These are phyloP conservation scores for Limanda limanda DNA, from an alignment of 2,113 vertebrate species.

Conservation along the genomic window DNA sequence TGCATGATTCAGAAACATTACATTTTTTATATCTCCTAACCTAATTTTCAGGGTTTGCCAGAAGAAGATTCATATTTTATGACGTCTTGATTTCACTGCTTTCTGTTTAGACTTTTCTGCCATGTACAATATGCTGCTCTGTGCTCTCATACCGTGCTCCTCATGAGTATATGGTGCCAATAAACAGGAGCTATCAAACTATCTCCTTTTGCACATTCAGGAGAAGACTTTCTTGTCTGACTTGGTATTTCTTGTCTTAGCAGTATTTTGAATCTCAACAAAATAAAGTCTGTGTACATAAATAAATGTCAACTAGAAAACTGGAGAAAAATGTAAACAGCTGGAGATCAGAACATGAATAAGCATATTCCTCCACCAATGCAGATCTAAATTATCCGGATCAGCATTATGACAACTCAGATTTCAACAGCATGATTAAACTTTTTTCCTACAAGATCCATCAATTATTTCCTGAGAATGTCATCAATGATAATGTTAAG, in stretches of 20 bases:
- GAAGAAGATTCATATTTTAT: neutral
- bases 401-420: neutral
- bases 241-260: neutral
- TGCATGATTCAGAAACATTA: constrained; percentile 5
- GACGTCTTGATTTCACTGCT: neutral
- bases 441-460: neutral
- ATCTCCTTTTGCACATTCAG: neutral
- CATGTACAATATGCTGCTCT: neutral
- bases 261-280: neutral
- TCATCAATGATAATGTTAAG: neutral
- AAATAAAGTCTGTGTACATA: constrained; percentile 10
- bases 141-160: neutral
- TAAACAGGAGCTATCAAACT: neutral
- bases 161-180: neutral
- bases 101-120: neutral
- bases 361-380: neutral
- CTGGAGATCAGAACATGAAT: constrained; percentile 11
- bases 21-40: neutral
- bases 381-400: neutral
- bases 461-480: neutral
- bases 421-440: neutral
- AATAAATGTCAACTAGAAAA: constrained; percentile 20
- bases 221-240: neutral
- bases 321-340: constrained; percentile 37
- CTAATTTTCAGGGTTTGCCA: neutral